Evolutionary conservation across 2,888 invertebrate genomes (phyloP), one percentile per base, ranked within the genome.

Genomic region (Andrena marginata): DNA sequence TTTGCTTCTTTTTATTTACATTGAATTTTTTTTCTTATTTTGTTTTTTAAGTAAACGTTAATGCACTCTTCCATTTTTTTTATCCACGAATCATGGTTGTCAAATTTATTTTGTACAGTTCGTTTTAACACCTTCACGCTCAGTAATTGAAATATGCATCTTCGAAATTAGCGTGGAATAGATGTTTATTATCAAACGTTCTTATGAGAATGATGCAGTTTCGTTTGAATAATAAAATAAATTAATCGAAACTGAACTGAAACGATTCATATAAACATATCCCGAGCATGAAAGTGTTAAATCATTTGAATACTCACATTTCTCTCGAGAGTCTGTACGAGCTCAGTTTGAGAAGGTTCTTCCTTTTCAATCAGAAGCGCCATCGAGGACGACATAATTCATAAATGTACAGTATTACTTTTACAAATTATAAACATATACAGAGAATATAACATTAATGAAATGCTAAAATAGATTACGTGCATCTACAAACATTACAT

Each of bases 311-410:
- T 78, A 78, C 87, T 90, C 74, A 92, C 92, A 67, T 90, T 90
- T 84, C 89, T 91, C 65, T 90, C 87, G 42, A 92, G 86, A 13
- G 84, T 89, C 74, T 85, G 88, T 64, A 91, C 62, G 1, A 90
- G 77, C 48, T 86, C 87, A 13, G 6, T 81, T 63, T 74, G 81
- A 0, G 85, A 77, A 56, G 70, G 71, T 51, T 88, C 80, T 13
- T 85, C 81, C 31, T 81, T 84, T 67, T 72, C 82, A 23, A 76
- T 42, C 16, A 76, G 13, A 72, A 75, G 75, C 4, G 72, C 82
- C 80, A 82, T 85, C 35, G 10, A 51, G 20, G 26, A 70, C 2
- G 16, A 10, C 42, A 26, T 16, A 23, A 35, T 64, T 23, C 60
- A 64, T n/a, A 33, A 78, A 48, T 76, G 26, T 63, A 23, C 23